These are phyloP conservation scores for Apantesis nais DNA, from an alignment of 2,888 invertebrate species.

Conservation along the genomic window DNA sequence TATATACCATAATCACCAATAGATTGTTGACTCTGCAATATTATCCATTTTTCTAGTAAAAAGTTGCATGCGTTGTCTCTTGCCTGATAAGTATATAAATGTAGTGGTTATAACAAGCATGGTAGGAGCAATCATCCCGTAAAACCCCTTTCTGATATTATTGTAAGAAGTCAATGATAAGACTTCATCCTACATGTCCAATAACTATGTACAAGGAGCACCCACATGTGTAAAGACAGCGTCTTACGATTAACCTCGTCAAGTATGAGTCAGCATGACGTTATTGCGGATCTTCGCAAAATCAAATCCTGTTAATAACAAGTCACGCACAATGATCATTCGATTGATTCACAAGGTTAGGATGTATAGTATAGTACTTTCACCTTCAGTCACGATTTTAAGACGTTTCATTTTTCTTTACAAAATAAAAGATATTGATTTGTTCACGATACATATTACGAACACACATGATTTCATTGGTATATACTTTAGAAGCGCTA, in stretches of 20 bases:
- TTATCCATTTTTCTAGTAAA: background rate
- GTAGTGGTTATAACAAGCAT: background rate
- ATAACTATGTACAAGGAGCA: slow-evolving; percentile 24
- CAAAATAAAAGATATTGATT: background rate
- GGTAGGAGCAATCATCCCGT: background rate
- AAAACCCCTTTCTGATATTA: background rate
- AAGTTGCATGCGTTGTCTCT: background rate
- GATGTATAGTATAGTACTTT: slow-evolving; percentile 46
- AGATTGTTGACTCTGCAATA: background rate
- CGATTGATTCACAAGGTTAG: slow-evolving; percentile 45
- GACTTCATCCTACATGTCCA: background rate
- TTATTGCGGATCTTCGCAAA: slow-evolving; percentile 32
- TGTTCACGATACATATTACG: background rate
- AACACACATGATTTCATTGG: background rate
- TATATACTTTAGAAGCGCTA: background rate
- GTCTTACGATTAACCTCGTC: slow-evolving; percentile 22
- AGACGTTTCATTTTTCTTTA: slow-evolving; percentile 17
- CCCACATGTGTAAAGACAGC: slow-evolving; percentile 5
- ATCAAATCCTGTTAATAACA: slow-evolving; percentile 35
- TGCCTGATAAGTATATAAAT: no score
- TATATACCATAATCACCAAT: background rate
- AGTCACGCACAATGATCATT: slow-evolving; percentile 39
- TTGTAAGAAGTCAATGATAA: background rate
- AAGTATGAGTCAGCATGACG: slow-evolving; percentile 35
- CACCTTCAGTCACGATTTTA: slow-evolving; percentile 41